Conservation (phyloP, 2,888 invertebrate species). For the Standfussiana lucernea region DNA sequence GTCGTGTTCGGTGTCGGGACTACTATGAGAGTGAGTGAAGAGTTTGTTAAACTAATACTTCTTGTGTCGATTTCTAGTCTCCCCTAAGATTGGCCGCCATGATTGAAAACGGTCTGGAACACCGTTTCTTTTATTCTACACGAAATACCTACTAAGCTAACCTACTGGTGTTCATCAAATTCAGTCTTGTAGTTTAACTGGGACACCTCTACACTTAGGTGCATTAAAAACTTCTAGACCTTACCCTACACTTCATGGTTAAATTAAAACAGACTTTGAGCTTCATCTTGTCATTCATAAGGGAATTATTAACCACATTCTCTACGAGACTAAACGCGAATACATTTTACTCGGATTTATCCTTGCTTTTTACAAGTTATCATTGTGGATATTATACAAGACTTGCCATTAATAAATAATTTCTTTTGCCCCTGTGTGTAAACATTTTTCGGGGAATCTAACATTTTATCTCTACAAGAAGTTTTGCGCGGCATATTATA, state of each 20-base stretch:
- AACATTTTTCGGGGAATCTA: slow-evolving; percentile 41
- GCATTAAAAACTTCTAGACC: background rate
- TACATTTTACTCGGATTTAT: background rate
- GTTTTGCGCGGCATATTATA: slow-evolving; percentile 8
- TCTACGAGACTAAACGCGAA: background rate
- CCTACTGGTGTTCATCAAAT: background rate
- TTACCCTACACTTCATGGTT: background rate
- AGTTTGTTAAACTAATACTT: background rate
- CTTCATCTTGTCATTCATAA: background rate
- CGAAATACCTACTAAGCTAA: background rate
- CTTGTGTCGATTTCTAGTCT: background rate
- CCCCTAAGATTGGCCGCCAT: background rate
- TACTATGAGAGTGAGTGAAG: background rate
- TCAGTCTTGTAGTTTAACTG: background rate
- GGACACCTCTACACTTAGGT: background rate
- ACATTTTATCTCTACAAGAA: slow-evolving; percentile 27
- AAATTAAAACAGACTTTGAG: background rate
- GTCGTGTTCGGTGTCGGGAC: too few species aligned
- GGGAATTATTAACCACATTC: background rate
- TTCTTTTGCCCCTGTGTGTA: slow-evolving; percentile 11
- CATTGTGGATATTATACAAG: slow-evolving; percentile 6
- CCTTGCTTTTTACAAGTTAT: background rate
- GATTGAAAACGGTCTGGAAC: background rate
- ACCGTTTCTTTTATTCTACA: background rate
- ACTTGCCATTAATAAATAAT: slow-evolving; percentile 30